Base-by-base conservation (phyloP, 2,113 vertebrate genomes). In the Mohoua ochrocephala region DNA sequence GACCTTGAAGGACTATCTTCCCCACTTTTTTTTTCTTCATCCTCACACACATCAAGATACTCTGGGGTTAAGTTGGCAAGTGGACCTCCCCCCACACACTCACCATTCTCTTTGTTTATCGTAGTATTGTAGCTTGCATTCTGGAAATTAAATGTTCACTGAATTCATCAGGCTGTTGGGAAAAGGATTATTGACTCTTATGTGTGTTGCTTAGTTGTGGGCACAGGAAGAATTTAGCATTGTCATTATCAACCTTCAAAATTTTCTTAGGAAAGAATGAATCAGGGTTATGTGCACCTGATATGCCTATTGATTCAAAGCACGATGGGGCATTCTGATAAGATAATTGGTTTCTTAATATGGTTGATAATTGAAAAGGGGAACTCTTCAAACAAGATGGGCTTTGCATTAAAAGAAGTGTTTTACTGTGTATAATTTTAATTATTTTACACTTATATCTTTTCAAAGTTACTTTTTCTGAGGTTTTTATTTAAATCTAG, bases 31-130 rank as follows among this genome's bases (percentile, higher is more conserved):
- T 52, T 17, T 28, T 3, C 11, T 3, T 24, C 6, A 6, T 53
- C 19, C 15, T 15, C 17, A 13, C 35, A 30, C 3, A 4, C 15
- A 24, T 20, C 24, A n/a, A 22, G 27, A 14, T 14, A 2, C 35
- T 84, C 30, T 21, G 31, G 31, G 5, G 6, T 35, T 87, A 33
- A 16, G 23, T 61, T 63, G 47, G 19, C 27, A 42, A 18, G 44
- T 11, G 21, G 9, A 17, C 3, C 9, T 4, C 15, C 8, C 5
- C 2, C 3, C 1, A 1, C 31, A 50, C 17, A 10, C 4, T 37
- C 26, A 6, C 7, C 4, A 7, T 50, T 54, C 15, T 41, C 47
- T 49, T 44, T 35, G 7, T 57, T 70, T 69, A 13, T 71, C 16
- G 4, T 3, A 39, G 19, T n/a, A 19, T 15, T 54, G 5, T 52